Percentiles rank a stretch among this genome's conserved stretches.
Conservation (phyloP, 2,113 vertebrate species). For the Pseudolaguvia tuberculata region DNA sequence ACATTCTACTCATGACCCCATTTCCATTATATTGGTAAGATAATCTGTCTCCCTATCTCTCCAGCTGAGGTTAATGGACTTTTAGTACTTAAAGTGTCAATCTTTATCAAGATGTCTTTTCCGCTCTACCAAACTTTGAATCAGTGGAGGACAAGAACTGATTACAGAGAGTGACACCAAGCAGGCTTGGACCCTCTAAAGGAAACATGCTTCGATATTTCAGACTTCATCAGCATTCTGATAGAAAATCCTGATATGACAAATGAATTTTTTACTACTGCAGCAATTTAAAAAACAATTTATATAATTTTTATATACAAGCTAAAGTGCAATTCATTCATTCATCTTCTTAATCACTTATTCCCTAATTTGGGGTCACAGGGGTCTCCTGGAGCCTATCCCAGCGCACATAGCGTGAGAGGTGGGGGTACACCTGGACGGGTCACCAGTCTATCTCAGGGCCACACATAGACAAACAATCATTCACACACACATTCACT, state of each 20-base stretch:
- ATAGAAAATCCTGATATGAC: not conserved
- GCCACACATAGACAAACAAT: too few relatives aligned
- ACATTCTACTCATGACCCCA: conserved; percentile 28
- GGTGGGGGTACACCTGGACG: too few relatives aligned
- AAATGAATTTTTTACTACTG: not conserved
- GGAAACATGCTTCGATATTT: not conserved
- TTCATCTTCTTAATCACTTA: too few relatives aligned
- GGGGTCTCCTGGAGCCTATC: too few relatives aligned
- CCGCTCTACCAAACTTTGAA: not conserved
- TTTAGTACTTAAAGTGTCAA: conserved; percentile 41
- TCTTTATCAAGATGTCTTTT: conserved; percentile 33
- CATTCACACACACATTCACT: too few relatives aligned
- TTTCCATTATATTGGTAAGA: conserved; percentile 21
- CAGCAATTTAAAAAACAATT: too few relatives aligned
- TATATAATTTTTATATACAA: too few relatives aligned
- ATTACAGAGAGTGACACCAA: conserved; percentile 17
- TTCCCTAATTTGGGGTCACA: too few relatives aligned
- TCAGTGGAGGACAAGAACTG: conserved; percentile 7
- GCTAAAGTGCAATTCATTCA: too few relatives aligned
- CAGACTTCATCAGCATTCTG: conserved; percentile 10
- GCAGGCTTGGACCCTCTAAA: not conserved
- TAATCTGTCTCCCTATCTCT: conserved; percentile 33
- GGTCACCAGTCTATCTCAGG: too few relatives aligned
- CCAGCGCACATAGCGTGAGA: too few relatives aligned
- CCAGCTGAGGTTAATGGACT: conserved; percentile 34